Evolutionary conservation across 1,140 invertebrate genomes (phyloP).

Genomic region (Doryteuthis pealeii): DNA sequence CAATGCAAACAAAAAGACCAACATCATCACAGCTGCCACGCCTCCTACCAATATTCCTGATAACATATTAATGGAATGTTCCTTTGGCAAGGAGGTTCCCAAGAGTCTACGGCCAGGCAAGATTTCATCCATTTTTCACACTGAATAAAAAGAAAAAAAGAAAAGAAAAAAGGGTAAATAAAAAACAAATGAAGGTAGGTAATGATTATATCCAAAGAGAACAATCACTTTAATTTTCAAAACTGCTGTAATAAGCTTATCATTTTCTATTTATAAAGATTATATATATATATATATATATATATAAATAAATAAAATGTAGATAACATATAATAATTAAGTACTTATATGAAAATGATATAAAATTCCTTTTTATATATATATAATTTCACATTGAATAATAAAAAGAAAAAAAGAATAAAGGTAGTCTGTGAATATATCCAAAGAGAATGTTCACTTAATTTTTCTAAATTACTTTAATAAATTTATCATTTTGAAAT

Average conservation of each 20-base stretch:
- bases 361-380: too few relatives aligned
- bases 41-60: neutral
- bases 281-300: conserved; percentile 4
- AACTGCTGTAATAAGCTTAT: neutral
- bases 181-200: too few relatives aligned
- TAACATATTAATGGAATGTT: neutral
- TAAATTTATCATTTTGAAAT: too few relatives aligned
- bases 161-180: neutral
- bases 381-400: too few relatives aligned
- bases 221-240: too few relatives aligned
- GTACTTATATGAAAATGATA: too few relatives aligned
- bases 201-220: too few relatives aligned
- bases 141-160: neutral
- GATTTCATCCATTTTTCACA: conserved; percentile 2
- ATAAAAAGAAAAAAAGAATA: too few relatives aligned
- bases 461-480: too few relatives aligned
- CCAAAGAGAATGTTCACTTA: too few relatives aligned
- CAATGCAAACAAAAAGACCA: neutral
- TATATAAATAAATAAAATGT: neutral
- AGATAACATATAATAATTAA: too few relatives aligned
- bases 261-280: neutral
- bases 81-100: conserved; percentile 1
- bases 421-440: too few relatives aligned
- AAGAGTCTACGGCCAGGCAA: neutral
- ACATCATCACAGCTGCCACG: neutral